phyloP scores from a whole-genome alignment of 2,797 vertebrate species.

The Odontamblyopus rebecca region DNA sequence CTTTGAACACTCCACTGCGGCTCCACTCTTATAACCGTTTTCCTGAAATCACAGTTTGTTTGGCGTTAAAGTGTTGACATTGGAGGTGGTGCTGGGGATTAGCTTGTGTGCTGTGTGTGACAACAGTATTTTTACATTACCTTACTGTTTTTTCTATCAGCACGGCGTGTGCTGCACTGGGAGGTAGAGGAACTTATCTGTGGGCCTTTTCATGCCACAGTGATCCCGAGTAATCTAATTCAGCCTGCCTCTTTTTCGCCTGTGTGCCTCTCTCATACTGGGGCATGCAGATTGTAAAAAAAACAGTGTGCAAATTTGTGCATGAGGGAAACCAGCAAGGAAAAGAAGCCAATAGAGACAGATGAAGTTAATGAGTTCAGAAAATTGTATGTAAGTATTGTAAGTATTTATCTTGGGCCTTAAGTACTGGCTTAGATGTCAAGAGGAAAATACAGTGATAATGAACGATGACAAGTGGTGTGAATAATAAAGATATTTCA shows the following conservation, averaged over 20 bases:
- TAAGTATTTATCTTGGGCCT: conserved; percentile 52
- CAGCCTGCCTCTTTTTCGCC: conserved; percentile 66
- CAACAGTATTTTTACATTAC: conserved; percentile 61
- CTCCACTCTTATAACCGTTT: conserved; percentile 32
- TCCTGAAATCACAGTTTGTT: conserved; percentile 47
- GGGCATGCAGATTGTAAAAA: conserved; percentile 67
- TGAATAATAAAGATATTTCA: no score
- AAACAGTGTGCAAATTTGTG: conserved; percentile 9
- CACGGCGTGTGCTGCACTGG: conserved; percentile 33
- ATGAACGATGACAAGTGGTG: neutral
- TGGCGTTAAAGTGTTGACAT: conserved; percentile 24
- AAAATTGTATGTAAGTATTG: conserved; percentile 44
- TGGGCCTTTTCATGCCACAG: conserved; percentile 73
- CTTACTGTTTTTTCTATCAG: conserved; percentile 55
- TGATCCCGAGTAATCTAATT: conserved; percentile 77
- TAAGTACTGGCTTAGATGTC: conserved; percentile 29
- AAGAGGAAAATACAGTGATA: conserved; percentile 15
- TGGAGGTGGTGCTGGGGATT: conserved; percentile 7
- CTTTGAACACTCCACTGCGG: conserved; percentile 18
- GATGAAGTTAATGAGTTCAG: conserved; percentile 61
- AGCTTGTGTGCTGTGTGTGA: conserved; percentile 21
- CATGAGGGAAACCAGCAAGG: conserved; percentile 8
- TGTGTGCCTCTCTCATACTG: conserved; percentile 68
- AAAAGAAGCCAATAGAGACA: conserved; percentile 40
- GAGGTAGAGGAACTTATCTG: conserved; percentile 66